Conservation (phyloP, 2,797 vertebrate species). For the Triplophysa bombifrons region DNA sequence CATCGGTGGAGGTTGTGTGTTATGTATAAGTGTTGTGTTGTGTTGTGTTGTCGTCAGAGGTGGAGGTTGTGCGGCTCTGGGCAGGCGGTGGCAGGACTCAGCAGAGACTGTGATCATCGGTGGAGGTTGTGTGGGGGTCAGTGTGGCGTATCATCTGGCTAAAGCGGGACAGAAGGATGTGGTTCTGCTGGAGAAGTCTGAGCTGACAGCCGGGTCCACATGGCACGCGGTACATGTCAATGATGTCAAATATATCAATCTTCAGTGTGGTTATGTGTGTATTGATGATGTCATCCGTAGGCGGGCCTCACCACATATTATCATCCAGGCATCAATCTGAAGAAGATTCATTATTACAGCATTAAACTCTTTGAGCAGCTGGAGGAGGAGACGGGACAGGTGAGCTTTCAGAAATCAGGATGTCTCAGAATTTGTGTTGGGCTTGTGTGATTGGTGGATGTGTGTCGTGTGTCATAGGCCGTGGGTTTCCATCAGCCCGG, state of each 20-base stretch:
- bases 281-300: conserved; percentile 66
- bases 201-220: conserved; percentile 96
- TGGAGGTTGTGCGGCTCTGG: conserved; percentile 51
- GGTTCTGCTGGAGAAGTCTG: conserved; percentile 93
- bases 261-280: background rate
- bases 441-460: background rate
- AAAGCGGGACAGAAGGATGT: conserved; percentile 93
- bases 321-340: conserved; percentile 97
- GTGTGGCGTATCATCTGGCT: conserved; percentile 93
- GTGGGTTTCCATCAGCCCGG: conserved; percentile 95
- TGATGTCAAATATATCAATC: background rate
- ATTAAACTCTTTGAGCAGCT: conserved; percentile 92
- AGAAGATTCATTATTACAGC: conserved; percentile 95
- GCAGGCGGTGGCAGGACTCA: conserved; percentile 84
- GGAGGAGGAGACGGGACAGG: conserved; percentile 96
- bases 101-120: conserved; percentile 93
- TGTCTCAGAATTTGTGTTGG: background rate
- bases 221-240: conserved; percentile 91
- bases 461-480: conserved; percentile 68
- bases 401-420: conserved; percentile 55
- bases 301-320: conserved; percentile 97
- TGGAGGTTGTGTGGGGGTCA: conserved; percentile 93
- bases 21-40: background rate
- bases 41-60: conserved; percentile 58
- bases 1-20: conserved; percentile 92